phyloP scores from a whole-genome alignment of 37 sponge, comb jelly and placozoan species.

The Hexactinellida sp. region DNA sequence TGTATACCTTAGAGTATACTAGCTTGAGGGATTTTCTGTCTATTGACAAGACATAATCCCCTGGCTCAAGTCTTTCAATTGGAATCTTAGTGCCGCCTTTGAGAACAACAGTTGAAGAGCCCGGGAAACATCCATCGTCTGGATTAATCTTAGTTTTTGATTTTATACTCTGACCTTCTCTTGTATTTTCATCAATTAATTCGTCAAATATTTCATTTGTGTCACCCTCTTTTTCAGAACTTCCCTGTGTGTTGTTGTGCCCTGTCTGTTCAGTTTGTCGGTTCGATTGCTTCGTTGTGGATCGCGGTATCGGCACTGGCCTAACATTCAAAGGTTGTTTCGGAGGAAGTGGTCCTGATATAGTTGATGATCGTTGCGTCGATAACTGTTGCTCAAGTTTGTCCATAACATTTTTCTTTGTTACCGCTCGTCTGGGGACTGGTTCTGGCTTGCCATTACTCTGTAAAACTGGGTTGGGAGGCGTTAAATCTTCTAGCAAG shows the following conservation, averaged over 20 bases:
- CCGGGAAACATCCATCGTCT: neutral
- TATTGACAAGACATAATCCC: neutral
- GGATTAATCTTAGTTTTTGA: neutral
- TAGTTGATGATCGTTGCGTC: neutral
- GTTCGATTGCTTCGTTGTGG: neutral
- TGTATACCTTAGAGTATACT: neutral
- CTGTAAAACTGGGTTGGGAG: neutral
- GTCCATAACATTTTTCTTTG: neutral
- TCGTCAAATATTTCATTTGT: neutral
- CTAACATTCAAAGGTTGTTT: neutral
- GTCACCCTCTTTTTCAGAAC: neutral
- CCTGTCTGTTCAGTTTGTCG: neutral
- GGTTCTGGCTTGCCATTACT: too few species aligned
- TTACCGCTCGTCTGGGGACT: neutral
- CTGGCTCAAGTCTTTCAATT: neutral
- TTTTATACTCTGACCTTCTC: neutral
- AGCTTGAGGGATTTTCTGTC: neutral
- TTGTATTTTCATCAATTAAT: neutral
- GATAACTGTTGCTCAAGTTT: neutral
- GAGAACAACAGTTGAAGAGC: neutral
- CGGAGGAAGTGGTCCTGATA: neutral
- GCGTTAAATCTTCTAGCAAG: neutral
- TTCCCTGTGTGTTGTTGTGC: neutral
- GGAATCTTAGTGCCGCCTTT: neutral
- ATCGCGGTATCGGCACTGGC: neutral